Base-by-base conservation (phyloP, 2,888 invertebrate genomes). In the Tipula unca region DNA sequence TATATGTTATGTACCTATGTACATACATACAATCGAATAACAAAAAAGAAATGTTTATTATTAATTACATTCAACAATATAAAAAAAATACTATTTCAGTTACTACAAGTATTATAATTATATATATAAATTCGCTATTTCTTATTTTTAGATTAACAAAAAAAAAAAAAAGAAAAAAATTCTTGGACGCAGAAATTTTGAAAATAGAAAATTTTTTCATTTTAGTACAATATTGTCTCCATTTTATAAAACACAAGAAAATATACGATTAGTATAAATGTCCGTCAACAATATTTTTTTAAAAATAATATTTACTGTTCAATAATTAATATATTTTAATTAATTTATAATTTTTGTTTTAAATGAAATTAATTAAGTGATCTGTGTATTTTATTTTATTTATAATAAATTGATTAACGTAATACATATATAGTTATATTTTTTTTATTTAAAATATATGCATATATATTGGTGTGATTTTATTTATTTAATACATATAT, bases 121-220 rank as follows among this genome's bases (percentile, higher is more conserved):
- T 69, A 69, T 25, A 10, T 20, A 48, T 48, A 48, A 48, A 48
- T 48, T 69, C 69, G 69, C 69, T 69, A 69, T 69, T 69, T 69
- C 25, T 69, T 69, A 69, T 69, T 69, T 69, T 69, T 69, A 69
- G 69, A 69, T 25, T 25, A 3, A 69, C 69, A 6, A 25, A 69
- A 69, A 69, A 69, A 8, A 48, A 48, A n/a, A n/a, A n/a, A 48
- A 48, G 17, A 48, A 0, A 20, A 69, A 69, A 69, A 69, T 69
- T 69, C 69, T 69, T 69, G 69, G 69, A 69, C 69, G 25, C 69
- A 69, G 69, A 69, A 69, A 69, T 69, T 69, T 69, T 69, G 69
- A 69, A 69, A 69, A 69, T 69, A 69, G 69, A 69, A 25, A 25
- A 25, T 69, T 69, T 48, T 48, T 69, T 69, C 20, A 25, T 69